Conservation (phyloP, 2,113 vertebrate genomes). For the Atlantisia rogersi region DNA sequence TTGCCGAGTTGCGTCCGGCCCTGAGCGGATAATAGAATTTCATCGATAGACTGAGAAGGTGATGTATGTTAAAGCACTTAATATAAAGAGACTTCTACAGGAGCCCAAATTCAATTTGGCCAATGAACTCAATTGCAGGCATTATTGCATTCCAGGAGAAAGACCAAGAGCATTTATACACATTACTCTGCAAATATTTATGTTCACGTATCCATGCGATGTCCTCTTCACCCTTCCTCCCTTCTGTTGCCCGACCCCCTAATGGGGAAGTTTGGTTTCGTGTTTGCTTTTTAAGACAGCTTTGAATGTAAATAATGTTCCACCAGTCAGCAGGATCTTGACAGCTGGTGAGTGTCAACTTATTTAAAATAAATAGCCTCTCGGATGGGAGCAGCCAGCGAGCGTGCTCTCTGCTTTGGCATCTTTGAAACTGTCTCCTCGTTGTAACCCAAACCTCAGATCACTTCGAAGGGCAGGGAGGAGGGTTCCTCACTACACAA, state of each 20-base stretch:
- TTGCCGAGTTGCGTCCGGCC: conserved; percentile 39
- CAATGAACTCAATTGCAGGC: conserved; percentile 76
- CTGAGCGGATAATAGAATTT: conserved; percentile 69
- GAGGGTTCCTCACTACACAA: background rate
- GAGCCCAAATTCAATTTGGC: conserved; percentile 74
- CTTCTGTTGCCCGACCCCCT: conserved; percentile 37
- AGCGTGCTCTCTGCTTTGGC: conserved; percentile 6
- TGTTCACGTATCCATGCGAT: background rate
- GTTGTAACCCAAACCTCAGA: conserved; percentile 56
- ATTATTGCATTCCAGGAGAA: conserved; percentile 66
- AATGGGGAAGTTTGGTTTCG: conserved; percentile 7
- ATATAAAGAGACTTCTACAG: conserved; percentile 73
- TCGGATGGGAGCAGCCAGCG: conserved; percentile 27
- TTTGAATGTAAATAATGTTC: conserved; percentile 61
- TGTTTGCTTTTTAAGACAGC: conserved; percentile 58
- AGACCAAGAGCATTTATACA: conserved; percentile 36
- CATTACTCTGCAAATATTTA: conserved; percentile 42
- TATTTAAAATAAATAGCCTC: conserved; percentile 63
- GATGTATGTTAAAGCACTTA: conserved; percentile 74
- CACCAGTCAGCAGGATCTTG: conserved; percentile 61
- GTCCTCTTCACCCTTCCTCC: conserved; percentile 54
- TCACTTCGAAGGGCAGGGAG: background rate
- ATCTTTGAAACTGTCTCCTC: conserved; percentile 35
- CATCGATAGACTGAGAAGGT: conserved; percentile 57
- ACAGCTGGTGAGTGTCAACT: conserved; percentile 63